A percentile compares a stretch with the other conserved stretches of the same genome.
phyloP scores from a whole-genome alignment of 2,888 invertebrate species.

The Glyphotaelius pellucidus region DNA sequence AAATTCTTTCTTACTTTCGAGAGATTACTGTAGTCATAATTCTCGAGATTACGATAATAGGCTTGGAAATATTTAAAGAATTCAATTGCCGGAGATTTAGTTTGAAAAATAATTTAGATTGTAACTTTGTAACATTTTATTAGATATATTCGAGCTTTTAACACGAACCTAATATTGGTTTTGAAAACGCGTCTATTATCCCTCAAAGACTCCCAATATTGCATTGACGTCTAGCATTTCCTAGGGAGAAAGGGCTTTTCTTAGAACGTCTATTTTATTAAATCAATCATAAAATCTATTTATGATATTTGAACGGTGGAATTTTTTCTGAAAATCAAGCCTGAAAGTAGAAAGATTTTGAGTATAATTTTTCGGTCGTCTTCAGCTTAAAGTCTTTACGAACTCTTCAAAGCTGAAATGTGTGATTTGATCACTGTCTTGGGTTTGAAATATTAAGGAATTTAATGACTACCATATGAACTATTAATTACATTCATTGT shows the following conservation, averaged over 20 bases:
- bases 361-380: background rate
- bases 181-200: background rate
- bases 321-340: too few relatives aligned
- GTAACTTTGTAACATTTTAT: background rate
- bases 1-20: background rate
- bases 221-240: background rate
- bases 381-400: background rate
- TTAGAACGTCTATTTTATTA: background rate
- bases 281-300: background rate
- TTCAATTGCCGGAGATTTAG: background rate
- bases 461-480: background rate
- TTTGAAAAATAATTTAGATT: background rate
- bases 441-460: background rate
- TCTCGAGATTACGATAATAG: background rate
- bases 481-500: too few relatives aligned
- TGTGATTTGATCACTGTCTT: background rate
- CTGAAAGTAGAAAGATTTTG: too few relatives aligned
- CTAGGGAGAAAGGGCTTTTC: background rate
- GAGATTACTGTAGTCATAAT: conserved; percentile 6
- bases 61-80: background rate
- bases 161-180: background rate
- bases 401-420: background rate
- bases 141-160: background rate
- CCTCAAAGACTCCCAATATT: background rate
- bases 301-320: too few relatives aligned